Conservation (phyloP, 2,797 vertebrate species). For the Pipistrellus nathusii region DNA sequence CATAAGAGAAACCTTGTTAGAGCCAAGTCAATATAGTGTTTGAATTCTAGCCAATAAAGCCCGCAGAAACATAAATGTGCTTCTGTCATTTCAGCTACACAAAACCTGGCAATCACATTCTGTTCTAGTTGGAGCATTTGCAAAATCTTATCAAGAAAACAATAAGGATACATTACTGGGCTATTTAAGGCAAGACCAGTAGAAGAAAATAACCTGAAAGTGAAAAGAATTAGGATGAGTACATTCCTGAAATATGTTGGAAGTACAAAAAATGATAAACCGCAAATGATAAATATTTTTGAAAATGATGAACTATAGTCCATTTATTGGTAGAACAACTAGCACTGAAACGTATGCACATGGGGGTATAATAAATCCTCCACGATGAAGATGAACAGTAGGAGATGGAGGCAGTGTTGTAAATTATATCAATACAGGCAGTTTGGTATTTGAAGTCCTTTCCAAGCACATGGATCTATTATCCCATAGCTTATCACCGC, state of each 20-base stretch:
- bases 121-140: conserved; percentile 69
- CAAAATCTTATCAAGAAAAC: conserved; percentile 77
- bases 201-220: conserved; percentile 62
- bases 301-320: conserved; percentile 21
- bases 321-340: conserved; percentile 23
- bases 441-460: conserved; percentile 20
- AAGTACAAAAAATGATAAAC: conserved; percentile 59
- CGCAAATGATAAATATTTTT: conserved; percentile 63
- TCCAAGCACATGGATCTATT: conserved; percentile 22
- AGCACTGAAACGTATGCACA: not conserved
- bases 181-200: conserved; percentile 66
- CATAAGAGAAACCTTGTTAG: conserved; percentile 35
- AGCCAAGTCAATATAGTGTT: conserved; percentile 80
- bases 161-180: conserved; percentile 59
- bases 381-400: conserved; percentile 59
- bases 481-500: conserved; percentile 2
- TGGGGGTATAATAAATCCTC: conserved; percentile 21
- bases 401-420: not conserved
- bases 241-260: conserved; percentile 49
- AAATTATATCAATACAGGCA: not conserved
- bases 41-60: conserved; percentile 71
- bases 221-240: conserved; percentile 51
- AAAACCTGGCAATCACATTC: conserved; percentile 63
- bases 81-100: conserved; percentile 70
- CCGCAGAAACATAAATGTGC: conserved; percentile 62